A percentile compares a stretch with the other conserved stretches of the same genome.
phyloP scores from a whole-genome alignment of 1,140 invertebrate genomes.

The Eupristina koningsbergeri region DNA sequence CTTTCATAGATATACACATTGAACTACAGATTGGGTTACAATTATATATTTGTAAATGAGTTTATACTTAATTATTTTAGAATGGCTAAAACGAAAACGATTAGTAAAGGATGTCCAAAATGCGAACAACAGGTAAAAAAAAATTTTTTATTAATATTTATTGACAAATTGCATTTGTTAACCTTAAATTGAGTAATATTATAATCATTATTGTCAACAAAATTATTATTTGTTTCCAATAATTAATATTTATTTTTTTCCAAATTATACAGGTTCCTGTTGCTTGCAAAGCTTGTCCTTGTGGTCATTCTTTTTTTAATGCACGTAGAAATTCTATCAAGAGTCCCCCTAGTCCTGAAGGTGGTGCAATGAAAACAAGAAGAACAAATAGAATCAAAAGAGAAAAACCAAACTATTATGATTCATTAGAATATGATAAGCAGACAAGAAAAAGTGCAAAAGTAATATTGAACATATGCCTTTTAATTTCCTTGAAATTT shows the following conservation, averaged over 20 bases:
- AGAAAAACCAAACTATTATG: slow-evolving; percentile 88
- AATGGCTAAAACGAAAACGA: slow-evolving; percentile 75
- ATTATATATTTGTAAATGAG: background rate
- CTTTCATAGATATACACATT: background rate
- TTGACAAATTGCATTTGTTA: slow-evolving; percentile 8
- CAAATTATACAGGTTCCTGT: slow-evolving; percentile 79
- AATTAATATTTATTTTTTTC: slow-evolving; percentile 1
- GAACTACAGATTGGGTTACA: background rate
- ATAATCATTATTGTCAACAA: slow-evolving; percentile 10
- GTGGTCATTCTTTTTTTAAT: slow-evolving; percentile 84
- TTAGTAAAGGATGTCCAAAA: slow-evolving; percentile 78
- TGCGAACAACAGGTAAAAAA: slow-evolving; percentile 76
- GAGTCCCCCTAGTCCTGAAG: slow-evolving; percentile 71
- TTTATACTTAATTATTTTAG: slow-evolving; percentile 34
- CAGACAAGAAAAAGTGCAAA: slow-evolving; percentile 76
- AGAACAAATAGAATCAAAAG: slow-evolving; percentile 83
- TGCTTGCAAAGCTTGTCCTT: slow-evolving; percentile 85
- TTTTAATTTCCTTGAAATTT: slow-evolving; percentile 31
- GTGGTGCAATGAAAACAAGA: slow-evolving; percentile 71
- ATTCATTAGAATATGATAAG: slow-evolving; percentile 84
- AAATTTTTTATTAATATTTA: slow-evolving; percentile 28
- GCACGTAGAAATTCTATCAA: slow-evolving; percentile 76
- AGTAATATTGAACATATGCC: slow-evolving; percentile 52
- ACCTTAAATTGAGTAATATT: slow-evolving; percentile 36
- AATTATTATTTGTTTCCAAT: background rate